Conservation (phyloP, 2,797 vertebrate genomes). For the Eupleurogrammus muticus region DNA sequence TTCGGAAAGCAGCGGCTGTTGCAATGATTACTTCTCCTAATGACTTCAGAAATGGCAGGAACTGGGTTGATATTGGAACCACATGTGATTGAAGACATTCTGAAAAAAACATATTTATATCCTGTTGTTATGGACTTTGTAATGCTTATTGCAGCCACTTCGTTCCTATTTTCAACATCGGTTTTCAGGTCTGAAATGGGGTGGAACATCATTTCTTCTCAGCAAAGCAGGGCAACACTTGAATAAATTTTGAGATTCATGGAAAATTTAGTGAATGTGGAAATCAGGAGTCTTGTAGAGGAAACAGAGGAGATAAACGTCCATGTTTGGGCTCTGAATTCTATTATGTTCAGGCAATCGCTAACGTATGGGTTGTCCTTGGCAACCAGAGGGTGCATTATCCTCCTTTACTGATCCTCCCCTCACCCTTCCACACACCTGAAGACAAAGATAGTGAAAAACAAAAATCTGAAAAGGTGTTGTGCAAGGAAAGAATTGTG, state of each 20-base stretch:
- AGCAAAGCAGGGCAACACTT: slow-evolving; percentile 30
- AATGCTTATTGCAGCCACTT: slow-evolving; percentile 25
- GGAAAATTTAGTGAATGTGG: background rate
- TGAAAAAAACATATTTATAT: slow-evolving; percentile 12
- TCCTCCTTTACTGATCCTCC: slow-evolving; percentile 11
- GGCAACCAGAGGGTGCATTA: slow-evolving; percentile 39
- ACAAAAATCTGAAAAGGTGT: background rate
- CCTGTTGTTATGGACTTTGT: slow-evolving; percentile 19
- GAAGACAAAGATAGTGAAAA: slow-evolving; percentile 28
- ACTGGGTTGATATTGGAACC: slow-evolving; percentile 27
- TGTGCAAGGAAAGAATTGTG: slow-evolving; percentile 16
- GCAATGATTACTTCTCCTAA: slow-evolving; percentile 51
- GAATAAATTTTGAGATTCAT: slow-evolving; percentile 34
- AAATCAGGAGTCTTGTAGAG: slow-evolving; percentile 28
- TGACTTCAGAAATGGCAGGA: slow-evolving; percentile 28
- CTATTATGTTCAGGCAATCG: slow-evolving; percentile 25
- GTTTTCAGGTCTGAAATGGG: slow-evolving; percentile 26
- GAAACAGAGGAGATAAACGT: background rate
- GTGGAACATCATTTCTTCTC: slow-evolving; percentile 13
- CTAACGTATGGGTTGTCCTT: slow-evolving; percentile 26
- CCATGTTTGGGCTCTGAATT: slow-evolving; percentile 27
- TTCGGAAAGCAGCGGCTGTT: slow-evolving; percentile 51
- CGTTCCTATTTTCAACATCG: slow-evolving; percentile 19
- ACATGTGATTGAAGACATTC: slow-evolving; percentile 26
- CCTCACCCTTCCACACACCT: slow-evolving; percentile 10